phyloP scores from a whole-genome alignment of 2,888 invertebrate genomes.

The Sisyra terminalis region DNA sequence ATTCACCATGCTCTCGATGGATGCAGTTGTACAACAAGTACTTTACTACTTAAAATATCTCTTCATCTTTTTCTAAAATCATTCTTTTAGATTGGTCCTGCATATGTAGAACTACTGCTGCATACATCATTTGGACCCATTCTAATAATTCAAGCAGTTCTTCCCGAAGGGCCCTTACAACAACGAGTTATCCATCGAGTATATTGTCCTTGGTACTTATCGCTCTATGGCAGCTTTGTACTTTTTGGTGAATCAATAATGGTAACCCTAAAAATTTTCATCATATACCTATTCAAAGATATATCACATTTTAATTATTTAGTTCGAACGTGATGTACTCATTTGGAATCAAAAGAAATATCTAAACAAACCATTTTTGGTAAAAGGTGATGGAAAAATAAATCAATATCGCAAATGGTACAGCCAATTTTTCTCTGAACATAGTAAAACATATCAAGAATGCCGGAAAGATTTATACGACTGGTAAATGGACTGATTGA shows the following conservation, averaged over 20 bases:
- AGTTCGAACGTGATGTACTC: constrained; percentile 70
- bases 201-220: constrained; percentile 43
- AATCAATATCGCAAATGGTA: constrained; percentile 67
- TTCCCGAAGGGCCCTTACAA: constrained; percentile 57
- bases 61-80: not conserved
- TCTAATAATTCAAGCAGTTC: constrained; percentile 58
- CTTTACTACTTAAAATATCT: too few relatives aligned
- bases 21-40: constrained; percentile 54
- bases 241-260: constrained; percentile 52
- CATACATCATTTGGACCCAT: constrained; percentile 39
- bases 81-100: constrained; percentile 47
- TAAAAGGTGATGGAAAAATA: constrained; percentile 57
- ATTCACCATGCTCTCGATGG: constrained; percentile 34
- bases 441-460: constrained; percentile 28
- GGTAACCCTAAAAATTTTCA: too few relatives aligned
- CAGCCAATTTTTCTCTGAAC: constrained; percentile 65
- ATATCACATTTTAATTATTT: constrained; percentile 16
- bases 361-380: constrained; percentile 49
- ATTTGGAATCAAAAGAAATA: constrained; percentile 81
- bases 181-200: constrained; percentile 67
- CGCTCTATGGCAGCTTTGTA: constrained; percentile 44
- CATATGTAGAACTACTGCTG: constrained; percentile 54
- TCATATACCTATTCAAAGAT: not conserved
- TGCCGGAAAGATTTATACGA: too few relatives aligned
- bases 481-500: not conserved